These are phyloP conservation scores for Dynastes tityus DNA, from an alignment of 2,888 invertebrate genomes.

Conservation along the genomic window DNA sequence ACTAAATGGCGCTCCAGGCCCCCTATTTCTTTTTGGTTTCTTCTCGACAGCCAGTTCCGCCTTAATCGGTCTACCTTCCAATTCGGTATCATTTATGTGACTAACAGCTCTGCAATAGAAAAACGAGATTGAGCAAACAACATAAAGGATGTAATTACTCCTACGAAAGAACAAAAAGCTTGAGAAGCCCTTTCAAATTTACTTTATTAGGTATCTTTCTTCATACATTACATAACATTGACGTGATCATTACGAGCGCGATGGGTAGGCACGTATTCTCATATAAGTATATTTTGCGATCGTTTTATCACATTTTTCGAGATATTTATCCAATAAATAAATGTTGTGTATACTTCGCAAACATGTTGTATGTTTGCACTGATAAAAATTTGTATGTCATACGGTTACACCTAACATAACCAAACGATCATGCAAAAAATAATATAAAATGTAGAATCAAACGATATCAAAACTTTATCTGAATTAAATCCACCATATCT, in stretches of 20 bases:
- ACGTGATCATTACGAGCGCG: background rate
- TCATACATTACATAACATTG: background rate
- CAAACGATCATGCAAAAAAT: conserved; percentile 9
- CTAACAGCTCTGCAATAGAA: conserved; percentile 83
- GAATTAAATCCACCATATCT: background rate
- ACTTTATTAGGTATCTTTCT: too few species aligned
- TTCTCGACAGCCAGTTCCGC: conserved; percentile 85
- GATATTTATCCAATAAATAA: conserved; percentile 5
- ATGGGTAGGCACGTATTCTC: background rate
- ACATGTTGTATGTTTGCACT: conserved; percentile 4
- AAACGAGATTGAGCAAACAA: background rate
- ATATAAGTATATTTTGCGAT: conserved; percentile 1
- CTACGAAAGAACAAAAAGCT: too few species aligned
- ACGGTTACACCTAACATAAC: background rate
- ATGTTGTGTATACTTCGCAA: conserved; percentile 15
- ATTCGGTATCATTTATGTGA: conserved; percentile 89
- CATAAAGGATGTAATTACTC: too few species aligned
- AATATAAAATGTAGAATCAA: background rate
- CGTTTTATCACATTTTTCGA: conserved; percentile 16
- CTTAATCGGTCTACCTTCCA: conserved; percentile 88
- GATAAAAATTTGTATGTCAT: conserved; percentile 8
- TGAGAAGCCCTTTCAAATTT: too few species aligned
- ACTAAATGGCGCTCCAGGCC: conserved; percentile 78
- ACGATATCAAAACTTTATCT: background rate
- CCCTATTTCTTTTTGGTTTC: conserved; percentile 74